phyloP scores from a whole-genome alignment of 35 echinoderm and acorn worm species.

The Chiridota heheva region DNA sequence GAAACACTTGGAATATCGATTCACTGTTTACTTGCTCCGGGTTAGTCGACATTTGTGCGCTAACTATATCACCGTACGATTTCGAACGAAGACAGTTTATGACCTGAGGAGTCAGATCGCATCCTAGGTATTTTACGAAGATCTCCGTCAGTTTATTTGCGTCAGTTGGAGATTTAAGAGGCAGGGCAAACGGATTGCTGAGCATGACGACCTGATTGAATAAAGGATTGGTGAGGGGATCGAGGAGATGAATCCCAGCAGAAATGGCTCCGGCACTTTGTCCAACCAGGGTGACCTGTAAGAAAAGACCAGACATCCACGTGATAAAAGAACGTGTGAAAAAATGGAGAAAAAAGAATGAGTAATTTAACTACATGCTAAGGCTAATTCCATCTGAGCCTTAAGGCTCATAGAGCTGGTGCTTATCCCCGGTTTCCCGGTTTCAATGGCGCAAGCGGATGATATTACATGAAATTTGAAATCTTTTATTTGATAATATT shows the following conservation, averaged over 20 bases:
- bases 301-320: too few species aligned
- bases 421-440: too few species aligned
- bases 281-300: slow-evolving; percentile 49
- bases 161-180: slow-evolving; percentile 31
- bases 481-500: too few species aligned
- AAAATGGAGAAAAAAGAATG: too few species aligned
- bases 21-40: background rate
- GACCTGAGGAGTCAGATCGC: background rate
- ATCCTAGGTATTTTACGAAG: slow-evolving; percentile 20
- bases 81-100: slow-evolving; percentile 17
- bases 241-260: slow-evolving; percentile 31
- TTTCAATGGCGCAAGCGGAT: too few species aligned
- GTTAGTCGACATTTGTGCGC: background rate
- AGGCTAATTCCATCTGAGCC: too few species aligned
- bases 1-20: slow-evolving; percentile 20
- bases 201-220: slow-evolving; percentile 43
- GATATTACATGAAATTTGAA: too few species aligned
- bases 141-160: slow-evolving; percentile 10
- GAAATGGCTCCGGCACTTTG: slow-evolving; percentile 63
- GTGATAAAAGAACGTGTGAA: too few species aligned
- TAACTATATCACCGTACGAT: background rate
- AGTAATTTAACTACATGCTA: too few species aligned
- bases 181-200: slow-evolving; percentile 49
- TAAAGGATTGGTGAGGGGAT: slow-evolving; percentile 14
- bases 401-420: too few species aligned